These are phyloP conservation scores for Laspeyria flexula DNA, from an alignment of 2,888 invertebrate genomes.

Conservation along the genomic window DNA sequence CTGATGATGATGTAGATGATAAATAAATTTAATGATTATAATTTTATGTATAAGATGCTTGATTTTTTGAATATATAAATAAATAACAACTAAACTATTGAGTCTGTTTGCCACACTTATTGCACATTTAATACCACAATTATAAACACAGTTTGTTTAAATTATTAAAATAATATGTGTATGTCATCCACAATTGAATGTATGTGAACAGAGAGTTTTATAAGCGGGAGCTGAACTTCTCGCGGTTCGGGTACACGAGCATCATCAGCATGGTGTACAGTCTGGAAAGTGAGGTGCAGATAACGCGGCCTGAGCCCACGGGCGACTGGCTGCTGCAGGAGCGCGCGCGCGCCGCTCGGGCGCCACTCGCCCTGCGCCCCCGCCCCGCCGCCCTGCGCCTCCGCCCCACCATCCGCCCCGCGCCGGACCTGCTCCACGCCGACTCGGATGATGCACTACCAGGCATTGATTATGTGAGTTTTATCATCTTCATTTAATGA, in stretches of 20 bases:
- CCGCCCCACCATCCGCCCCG: background rate
- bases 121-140: too few species aligned
- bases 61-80: too few species aligned
- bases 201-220: conserved; percentile 57
- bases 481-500: too few species aligned
- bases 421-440: conserved; percentile 1
- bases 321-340: conserved; percentile 53
- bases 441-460: conserved; percentile 69
- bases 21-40: too few species aligned
- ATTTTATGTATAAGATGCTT: too few species aligned
- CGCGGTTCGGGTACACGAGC: conserved; percentile 64
- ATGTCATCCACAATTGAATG: too few species aligned
- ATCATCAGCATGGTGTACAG: conserved; percentile 60
- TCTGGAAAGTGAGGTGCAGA: conserved; percentile 47
- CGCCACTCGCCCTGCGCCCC: conserved; percentile 10
- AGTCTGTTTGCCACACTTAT: too few species aligned
- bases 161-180: too few species aligned
- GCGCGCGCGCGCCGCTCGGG: conserved; percentile 17
- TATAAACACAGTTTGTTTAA: too few species aligned
- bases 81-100: too few species aligned
- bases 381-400: background rate
- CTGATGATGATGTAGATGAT: too few species aligned
- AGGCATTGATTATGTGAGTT: conserved; percentile 66
- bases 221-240: conserved; percentile 65
- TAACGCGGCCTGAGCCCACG: conserved; percentile 41